These are phyloP conservation scores for Malurus alboscapulatus DNA, from an alignment of 2,113 vertebrate genomes.

Conservation along the genomic window DNA sequence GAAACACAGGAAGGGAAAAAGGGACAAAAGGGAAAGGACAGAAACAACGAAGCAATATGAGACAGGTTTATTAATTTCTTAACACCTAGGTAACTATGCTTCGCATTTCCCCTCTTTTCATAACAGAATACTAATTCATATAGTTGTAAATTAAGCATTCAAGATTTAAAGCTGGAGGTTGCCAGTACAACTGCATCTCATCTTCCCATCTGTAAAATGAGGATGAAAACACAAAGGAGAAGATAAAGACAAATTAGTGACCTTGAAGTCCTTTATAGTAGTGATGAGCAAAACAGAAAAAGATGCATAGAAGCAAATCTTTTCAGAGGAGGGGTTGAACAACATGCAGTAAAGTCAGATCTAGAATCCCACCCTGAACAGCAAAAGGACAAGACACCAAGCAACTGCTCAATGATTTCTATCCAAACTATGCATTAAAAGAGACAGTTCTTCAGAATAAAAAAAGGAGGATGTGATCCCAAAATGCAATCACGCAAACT, in stretches of 20 bases:
- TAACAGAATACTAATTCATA: background rate
- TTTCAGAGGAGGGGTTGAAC: background rate
- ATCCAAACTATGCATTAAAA: background rate
- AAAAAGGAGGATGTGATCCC: background rate
- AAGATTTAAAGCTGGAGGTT: background rate
- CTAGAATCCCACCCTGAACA: background rate
- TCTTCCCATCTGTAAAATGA: background rate
- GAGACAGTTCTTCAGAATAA: background rate
- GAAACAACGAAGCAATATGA: background rate
- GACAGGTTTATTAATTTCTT: background rate
- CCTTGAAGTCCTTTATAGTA: background rate
- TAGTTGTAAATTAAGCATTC: background rate
- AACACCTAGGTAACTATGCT: background rate
- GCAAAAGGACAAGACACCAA: background rate
- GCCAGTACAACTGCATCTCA: background rate
- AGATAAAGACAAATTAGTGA: background rate
- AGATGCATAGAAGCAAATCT: background rate
- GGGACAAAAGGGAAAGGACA: background rate
- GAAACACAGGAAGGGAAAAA: background rate
- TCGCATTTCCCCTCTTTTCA: background rate
- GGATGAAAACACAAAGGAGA: background rate
- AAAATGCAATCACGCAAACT: background rate
- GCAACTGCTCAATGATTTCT: background rate
- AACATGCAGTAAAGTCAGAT: background rate
- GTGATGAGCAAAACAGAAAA: background rate